Base-by-base conservation (phyloP, 2,797 vertebrate genomes). In the Dermochelys coriacea region DNA sequence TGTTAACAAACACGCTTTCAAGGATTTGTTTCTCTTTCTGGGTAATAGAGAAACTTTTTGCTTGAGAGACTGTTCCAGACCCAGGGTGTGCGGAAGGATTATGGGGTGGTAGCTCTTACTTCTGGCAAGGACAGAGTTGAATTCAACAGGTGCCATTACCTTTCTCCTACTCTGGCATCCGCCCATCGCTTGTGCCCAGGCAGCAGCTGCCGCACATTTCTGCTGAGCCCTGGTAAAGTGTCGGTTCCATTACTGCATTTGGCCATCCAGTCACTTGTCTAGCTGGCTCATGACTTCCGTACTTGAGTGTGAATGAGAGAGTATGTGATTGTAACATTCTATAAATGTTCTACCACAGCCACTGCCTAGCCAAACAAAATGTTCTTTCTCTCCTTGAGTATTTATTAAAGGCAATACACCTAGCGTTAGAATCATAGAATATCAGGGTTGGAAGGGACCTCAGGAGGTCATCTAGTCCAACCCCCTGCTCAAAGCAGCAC, bases 121-220 rank as follows among this genome's bases (percentile, higher is more conserved):
- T 41, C 54, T 27, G 5, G 79, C 64, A 71, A 41, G 82, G 68
- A 14, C 3, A 41, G 61, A 31, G 51, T 6, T 45, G 37, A 23
- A 59, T 71, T 80, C 51, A 84, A 21, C 45, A 2, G 4, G 14
- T 49, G 45, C 75, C 64, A 49, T 27, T 41, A 27, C 31, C 3
- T 0, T 55, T 64, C 29, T 82, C 11, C 47, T 25, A 0, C 0
- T 0, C 51, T 80, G 55, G 45, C 21, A 5, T 9, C 64, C 4
- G 15, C 52, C 0, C 18, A 0, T 49, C 25, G 19, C 61, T 89
- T 2, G 21, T 21, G 37, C 23, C 79, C 49, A 80, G 25, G 68
- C 1, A 1, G 80, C 27, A 75, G 21, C 7, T 80, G 83, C 29
- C 71, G 71, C 82, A 49, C n/a, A 8, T 34, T 84, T 12, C 74